Conservation (phyloP, 2,113 vertebrate genomes). For the Petromus typicus region DNA sequence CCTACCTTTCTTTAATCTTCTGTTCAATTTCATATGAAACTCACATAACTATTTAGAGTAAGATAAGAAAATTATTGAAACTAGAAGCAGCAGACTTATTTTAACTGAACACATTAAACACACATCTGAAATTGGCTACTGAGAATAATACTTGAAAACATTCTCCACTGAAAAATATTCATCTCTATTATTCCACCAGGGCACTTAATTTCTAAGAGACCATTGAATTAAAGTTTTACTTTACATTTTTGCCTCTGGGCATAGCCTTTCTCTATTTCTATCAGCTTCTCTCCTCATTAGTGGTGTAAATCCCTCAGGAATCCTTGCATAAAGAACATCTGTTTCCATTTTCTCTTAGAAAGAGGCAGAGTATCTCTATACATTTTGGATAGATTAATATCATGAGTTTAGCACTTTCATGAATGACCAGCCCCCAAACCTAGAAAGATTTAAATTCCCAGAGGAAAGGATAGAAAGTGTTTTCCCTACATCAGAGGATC, state of each 20-base stretch:
- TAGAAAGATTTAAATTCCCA: neutral
- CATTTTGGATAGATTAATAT: conserved; percentile 54
- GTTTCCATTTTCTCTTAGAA: conserved; percentile 56
- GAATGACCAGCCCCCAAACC: neutral
- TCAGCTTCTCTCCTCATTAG: neutral
- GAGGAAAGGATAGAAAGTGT: neutral
- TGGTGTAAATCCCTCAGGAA: conserved; percentile 44
- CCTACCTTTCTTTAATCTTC: neutral
- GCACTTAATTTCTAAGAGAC: conserved; percentile 11
- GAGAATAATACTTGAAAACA: conserved; percentile 31
- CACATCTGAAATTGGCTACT: neutral
- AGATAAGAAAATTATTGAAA: conserved; percentile 32
- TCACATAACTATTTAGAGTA: neutral
- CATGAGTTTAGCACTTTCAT: neutral
- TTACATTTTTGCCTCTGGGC: conserved; percentile 20
- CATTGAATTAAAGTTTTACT: conserved; percentile 1
- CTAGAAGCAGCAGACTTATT: neutral
- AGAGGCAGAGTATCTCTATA: conserved; percentile 42
- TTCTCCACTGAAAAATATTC: neutral
- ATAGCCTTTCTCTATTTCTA: neutral
- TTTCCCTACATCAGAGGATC: neutral
- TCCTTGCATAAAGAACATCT: conserved; percentile 59
- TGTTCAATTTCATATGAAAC: neutral
- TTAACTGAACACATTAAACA: neutral
- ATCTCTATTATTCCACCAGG: neutral